Evolutionary conservation across 1,140 invertebrate genomes (phyloP).

Genomic region (Marisa cornuarietis): DNA sequence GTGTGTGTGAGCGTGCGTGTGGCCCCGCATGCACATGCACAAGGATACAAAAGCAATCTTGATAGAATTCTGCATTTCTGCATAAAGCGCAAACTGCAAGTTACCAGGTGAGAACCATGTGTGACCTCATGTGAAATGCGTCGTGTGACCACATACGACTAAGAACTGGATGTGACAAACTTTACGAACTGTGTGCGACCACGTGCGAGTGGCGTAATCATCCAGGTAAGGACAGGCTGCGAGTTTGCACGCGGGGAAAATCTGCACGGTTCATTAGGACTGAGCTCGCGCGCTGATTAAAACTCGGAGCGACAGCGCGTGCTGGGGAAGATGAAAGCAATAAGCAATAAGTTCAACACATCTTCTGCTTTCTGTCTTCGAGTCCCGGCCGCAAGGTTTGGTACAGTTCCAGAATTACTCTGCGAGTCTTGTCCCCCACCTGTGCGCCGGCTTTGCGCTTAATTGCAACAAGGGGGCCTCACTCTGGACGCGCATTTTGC

Average conservation of each 20-base stretch:
- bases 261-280: no score
- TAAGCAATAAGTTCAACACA: no score
- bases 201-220: not conserved
- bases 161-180: not conserved
- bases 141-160: no score
- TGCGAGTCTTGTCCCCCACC: not conserved
- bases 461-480: conserved; percentile 8
- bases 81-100: not conserved
- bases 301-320: no score
- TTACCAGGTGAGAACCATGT: not conserved
- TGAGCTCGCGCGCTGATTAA: no score
- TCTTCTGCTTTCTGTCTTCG: no score
- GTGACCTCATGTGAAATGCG: not conserved
- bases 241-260: no score
- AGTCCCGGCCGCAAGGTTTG: no score
- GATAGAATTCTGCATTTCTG: no score
- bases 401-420: conserved; percentile 9
- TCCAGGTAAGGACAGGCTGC: no score
- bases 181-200: not conserved
- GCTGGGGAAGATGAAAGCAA: no score
- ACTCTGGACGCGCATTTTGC: not conserved
- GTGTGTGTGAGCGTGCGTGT: not conserved
- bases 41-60: no score
- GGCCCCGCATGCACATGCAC: not conserved
- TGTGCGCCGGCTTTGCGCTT: not conserved